Percentiles rank a stretch among this genome's conserved stretches.
Conservation (phyloP, 2,797 vertebrate species). For the Thaleichthys pacificus region DNA sequence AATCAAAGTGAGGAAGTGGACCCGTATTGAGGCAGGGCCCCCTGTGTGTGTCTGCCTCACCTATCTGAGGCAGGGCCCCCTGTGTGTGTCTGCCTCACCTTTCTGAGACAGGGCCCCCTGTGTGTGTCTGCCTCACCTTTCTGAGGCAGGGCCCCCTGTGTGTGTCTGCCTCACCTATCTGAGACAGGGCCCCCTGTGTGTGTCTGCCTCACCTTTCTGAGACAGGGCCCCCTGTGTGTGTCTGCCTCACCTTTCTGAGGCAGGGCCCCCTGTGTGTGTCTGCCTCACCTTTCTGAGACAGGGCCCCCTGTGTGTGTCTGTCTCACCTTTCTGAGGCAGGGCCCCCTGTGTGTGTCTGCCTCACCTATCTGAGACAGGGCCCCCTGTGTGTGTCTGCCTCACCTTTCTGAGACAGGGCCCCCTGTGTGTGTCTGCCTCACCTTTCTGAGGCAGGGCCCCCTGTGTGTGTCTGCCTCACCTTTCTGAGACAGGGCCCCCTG, state of each 20-base stretch:
- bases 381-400: slow-evolving; percentile 13
- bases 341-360: slow-evolving; percentile 53
- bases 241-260: slow-evolving; percentile 84
- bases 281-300: slow-evolving; percentile 92
- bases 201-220: slow-evolving; percentile 85
- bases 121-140: slow-evolving; percentile 83
- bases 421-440: too few species aligned
- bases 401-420: slow-evolving; percentile 97
- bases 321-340: slow-evolving; percentile 93
- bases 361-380: slow-evolving; percentile 78
- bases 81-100: too few species aligned
- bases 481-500: slow-evolving; percentile 88
- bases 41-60: slow-evolving; percentile 60
- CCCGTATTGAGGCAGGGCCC: too few species aligned
- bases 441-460: slow-evolving; percentile 49
- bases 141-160: slow-evolving; percentile 83
- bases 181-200: slow-evolving; percentile 87
- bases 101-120: slow-evolving; percentile 65
- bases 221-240: slow-evolving; percentile 85
- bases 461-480: slow-evolving; percentile 80
- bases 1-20: too few species aligned
- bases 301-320: slow-evolving; percentile 75
- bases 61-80: slow-evolving; percentile 93
- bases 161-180: slow-evolving; percentile 83
- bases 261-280: too few species aligned